Conservation (phyloP, 2,888 invertebrate genomes). For the Parnassius glacialis region DNA sequence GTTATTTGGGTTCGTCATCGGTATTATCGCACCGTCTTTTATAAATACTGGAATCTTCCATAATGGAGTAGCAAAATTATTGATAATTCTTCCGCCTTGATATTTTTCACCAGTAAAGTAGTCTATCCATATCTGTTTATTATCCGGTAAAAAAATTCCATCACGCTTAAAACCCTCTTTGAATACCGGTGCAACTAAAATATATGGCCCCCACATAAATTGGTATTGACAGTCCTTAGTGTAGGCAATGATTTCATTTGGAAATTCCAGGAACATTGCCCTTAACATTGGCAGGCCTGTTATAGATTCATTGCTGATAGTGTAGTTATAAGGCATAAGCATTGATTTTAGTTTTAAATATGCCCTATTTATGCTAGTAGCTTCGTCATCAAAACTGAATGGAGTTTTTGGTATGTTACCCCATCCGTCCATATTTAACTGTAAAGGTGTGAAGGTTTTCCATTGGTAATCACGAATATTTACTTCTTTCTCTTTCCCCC, state of each 20-base stretch:
- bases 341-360: conserved; percentile 71
- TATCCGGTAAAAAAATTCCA: conserved; percentile 59
- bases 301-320: conserved; percentile 56
- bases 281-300: conserved; percentile 66
- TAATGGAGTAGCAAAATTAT: conserved; percentile 54
- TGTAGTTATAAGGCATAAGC: conserved; percentile 70
- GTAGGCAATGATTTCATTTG: conserved; percentile 49
- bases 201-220: conserved; percentile 72
- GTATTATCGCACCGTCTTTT: conserved; percentile 67
- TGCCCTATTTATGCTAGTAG: conserved; percentile 61
- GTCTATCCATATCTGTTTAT: conserved; percentile 65
- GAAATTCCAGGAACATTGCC: conserved; percentile 71
- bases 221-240: conserved; percentile 70
- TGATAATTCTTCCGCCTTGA: conserved; percentile 65
- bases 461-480: conserved; percentile 72
- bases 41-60: conserved; percentile 72
- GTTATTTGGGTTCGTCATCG: conserved; percentile 66
- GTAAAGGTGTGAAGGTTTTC: conserved; percentile 72
- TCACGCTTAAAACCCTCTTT: conserved; percentile 50
- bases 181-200: conserved; percentile 69
- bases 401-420: conserved; percentile 63
- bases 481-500: conserved; percentile 54
- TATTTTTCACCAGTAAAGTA: conserved; percentile 66
- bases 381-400: conserved; percentile 59
- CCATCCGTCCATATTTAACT: conserved; percentile 76